Percentiles rank a stretch among this genome's conserved stretches.
phyloP scores from a whole-genome alignment of 2,797 vertebrate genomes.

The Emydoidea blandingii region DNA sequence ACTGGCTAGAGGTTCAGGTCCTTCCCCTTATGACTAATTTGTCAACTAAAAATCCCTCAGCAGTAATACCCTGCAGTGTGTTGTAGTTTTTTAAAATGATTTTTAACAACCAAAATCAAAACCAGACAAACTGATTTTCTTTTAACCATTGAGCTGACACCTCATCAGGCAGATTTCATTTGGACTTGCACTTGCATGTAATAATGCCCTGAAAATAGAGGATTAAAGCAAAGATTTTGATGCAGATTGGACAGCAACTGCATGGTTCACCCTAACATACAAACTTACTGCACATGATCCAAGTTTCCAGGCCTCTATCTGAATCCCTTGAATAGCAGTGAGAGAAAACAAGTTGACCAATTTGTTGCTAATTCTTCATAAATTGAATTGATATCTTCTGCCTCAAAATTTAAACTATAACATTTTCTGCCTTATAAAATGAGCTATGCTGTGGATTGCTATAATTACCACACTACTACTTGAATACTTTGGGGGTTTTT shows the following conservation, averaged over 20 bases:
- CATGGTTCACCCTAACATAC: background rate
- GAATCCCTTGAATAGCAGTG: background rate
- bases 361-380: background rate
- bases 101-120: background rate
- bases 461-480: background rate
- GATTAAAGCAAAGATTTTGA: constrained; percentile 11
- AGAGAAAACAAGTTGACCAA: background rate
- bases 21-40: background rate
- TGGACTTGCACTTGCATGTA: background rate
- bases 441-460: background rate
- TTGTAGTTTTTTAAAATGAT: background rate
- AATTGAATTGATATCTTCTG: background rate
- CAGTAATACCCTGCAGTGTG: background rate
- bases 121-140: background rate
- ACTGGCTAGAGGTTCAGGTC: background rate
- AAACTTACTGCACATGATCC: background rate
- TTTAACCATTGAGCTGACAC: background rate
- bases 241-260: constrained; percentile 4
- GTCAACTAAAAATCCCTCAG: background rate
- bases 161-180: background rate
- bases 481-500: background rate
- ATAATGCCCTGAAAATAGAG: constrained; percentile 14
- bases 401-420: background rate
- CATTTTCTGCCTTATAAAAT: background rate
- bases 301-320: background rate